Evolutionary conservation across 2,113 vertebrate species (phyloP), one percentile per base, ranked within the genome.

Genomic region (Zosterops borbonicus): DNA sequence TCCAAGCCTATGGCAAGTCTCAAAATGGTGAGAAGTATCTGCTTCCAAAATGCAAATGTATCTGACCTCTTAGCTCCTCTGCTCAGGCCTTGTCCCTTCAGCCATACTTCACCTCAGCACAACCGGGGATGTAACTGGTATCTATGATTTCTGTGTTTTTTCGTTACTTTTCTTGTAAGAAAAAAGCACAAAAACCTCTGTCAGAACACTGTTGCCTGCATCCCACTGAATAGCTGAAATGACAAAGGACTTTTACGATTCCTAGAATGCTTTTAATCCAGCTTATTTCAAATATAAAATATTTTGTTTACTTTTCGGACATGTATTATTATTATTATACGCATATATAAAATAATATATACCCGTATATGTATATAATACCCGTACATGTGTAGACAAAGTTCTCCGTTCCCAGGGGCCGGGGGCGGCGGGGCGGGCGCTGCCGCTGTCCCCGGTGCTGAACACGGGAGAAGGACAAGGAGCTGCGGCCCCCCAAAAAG

Each of bases 21-120:
- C 97, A 96, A 63, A 94, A 82, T 64, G 81, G 96, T 98, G 97
- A 98, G 96, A 98, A 98, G 98, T 98, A 97, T 81, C 96, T 94
- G 91, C 95, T 88, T 84, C 49, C 37, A 50, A 90, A 93, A 89
- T 22, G 7, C 23, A 95, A 86, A 85, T 3, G 1, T 46, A 25
- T 65, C 64, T 70, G 67, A 68, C 50, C 8, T 58, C 37, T 35
- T 52, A 74, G 37, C 11, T 63, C 33, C 25, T 73, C 65, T 44
- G 35, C 29, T 82, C 70, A 77, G 35, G 44, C 50, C 17, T 71
- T 59, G 21, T 27, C 47, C 56, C 35, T 85, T 88, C 39, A 90
- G 60, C 29, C 37, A 21, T 16, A 8, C 12, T n/a, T 83, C 49
- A 37, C 21, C 20, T 35, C 56, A 59, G 20, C 14, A 27, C 60